phyloP scores from a whole-genome alignment of 2,888 invertebrate species.

The Ditylenchus weischeri region DNA sequence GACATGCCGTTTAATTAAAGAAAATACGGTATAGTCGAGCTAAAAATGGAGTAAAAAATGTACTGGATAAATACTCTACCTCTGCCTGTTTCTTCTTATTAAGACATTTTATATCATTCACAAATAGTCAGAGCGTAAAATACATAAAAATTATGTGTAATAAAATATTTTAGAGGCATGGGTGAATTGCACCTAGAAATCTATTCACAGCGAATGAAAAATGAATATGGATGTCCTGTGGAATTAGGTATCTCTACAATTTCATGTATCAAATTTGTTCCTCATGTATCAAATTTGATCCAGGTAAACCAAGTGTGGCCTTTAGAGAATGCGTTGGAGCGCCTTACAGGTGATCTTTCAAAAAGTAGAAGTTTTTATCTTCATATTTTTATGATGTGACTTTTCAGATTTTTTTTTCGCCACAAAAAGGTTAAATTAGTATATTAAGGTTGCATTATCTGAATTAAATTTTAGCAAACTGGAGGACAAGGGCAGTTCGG shows the following conservation, averaged over 20 bases:
- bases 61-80: too few relatives aligned
- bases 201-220: slow-evolving; percentile 93
- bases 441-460: too few relatives aligned
- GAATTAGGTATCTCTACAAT: slow-evolving; percentile 84
- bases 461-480: slow-evolving; percentile 67
- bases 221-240: slow-evolving; percentile 89
- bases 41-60: too few relatives aligned
- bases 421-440: slow-evolving; percentile 73
- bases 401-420: slow-evolving; percentile 76
- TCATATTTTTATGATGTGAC: neutral
- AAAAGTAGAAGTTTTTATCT: too few relatives aligned
- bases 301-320: slow-evolving; percentile 84
- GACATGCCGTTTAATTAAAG: too few relatives aligned
- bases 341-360: slow-evolving; percentile 65
- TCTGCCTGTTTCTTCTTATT: too few relatives aligned
- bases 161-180: slow-evolving; percentile 80
- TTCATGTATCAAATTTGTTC: too few relatives aligned
- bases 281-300: too few relatives aligned
- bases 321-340: slow-evolving; percentile 77
- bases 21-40: too few relatives aligned
- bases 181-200: slow-evolving; percentile 97
- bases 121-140: too few relatives aligned
- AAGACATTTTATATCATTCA: too few relatives aligned
- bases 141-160: too few relatives aligned
- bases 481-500: slow-evolving; percentile 96